Percentiles rank a stretch among this genome's conserved stretches.
Evolutionary conservation across 1,140 invertebrate species (phyloP).

Genomic region (Heliothis virescens): DNA sequence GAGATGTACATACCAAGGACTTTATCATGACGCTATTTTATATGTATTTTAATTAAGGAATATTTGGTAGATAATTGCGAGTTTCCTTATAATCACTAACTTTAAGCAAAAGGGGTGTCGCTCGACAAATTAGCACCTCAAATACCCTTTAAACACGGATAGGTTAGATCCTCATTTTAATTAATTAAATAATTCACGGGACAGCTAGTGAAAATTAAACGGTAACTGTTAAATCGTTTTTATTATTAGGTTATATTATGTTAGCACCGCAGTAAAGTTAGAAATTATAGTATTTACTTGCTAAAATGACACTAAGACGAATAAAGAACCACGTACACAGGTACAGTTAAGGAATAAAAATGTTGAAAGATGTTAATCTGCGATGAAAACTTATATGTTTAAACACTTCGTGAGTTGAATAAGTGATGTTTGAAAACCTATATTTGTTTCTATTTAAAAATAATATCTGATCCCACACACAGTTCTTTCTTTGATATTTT

Average conservation of each 20-base stretch:
- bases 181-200: conserved; percentile 32
- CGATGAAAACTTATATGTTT: too few relatives aligned
- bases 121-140: not conserved
- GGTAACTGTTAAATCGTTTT: conserved; percentile 12
- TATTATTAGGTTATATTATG: conserved; percentile 33
- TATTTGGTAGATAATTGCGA: not conserved
- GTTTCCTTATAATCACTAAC: conserved; percentile 6
- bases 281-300: conserved; percentile 7
- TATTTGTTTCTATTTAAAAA: too few relatives aligned
- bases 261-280: conserved; percentile 10
- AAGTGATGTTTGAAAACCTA: too few relatives aligned
- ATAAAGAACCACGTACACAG: too few relatives aligned
- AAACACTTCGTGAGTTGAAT: too few relatives aligned
- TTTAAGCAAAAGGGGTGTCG: not conserved
- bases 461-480: too few relatives aligned
- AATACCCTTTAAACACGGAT: conserved; percentile 11
- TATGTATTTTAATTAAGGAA: not conserved
- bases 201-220: conserved; percentile 14
- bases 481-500: too few relatives aligned
- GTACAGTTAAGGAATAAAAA: too few relatives aligned
- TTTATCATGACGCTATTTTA: not conserved
- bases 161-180: conserved; percentile 22
- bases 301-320: too few relatives aligned
- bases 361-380: too few relatives aligned
- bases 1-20: too few relatives aligned